Conservation (phyloP, 2,797 vertebrate genomes). For the Meda fulgida region DNA sequence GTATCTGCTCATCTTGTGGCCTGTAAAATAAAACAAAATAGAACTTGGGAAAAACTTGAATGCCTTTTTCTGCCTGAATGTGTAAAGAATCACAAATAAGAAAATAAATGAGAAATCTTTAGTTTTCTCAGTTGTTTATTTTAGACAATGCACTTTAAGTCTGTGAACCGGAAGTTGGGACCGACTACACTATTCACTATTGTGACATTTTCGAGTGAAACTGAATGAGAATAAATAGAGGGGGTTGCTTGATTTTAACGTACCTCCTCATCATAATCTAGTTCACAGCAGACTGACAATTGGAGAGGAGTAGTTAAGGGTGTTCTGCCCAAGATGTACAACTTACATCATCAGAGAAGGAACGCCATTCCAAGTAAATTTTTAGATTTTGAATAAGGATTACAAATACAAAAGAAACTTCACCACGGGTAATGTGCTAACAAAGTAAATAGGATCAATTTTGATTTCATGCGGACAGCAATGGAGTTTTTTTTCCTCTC, state of each 20-base stretch:
- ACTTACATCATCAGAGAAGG: not conserved
- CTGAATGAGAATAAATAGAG: not conserved
- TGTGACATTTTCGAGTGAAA: not conserved
- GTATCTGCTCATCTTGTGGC: slow-evolving; percentile 83
- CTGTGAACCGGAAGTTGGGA: not conserved
- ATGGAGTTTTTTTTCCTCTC: not conserved
- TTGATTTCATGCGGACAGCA: not conserved
- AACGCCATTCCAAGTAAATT: not conserved
- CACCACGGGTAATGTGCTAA: not conserved
- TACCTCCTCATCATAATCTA: not conserved
- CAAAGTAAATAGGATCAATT: not conserved
- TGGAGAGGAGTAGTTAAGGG: not conserved
- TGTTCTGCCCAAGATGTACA: not conserved
- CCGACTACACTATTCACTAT: too few species aligned
- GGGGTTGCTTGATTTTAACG: not conserved
- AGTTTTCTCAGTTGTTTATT: not conserved
- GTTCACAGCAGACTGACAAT: not conserved
- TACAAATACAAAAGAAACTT: not conserved
- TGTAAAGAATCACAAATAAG: not conserved
- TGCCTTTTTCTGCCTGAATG: slow-evolving; percentile 46
- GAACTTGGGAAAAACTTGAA: slow-evolving; percentile 54
- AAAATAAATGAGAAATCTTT: not conserved
- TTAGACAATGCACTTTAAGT: not conserved
- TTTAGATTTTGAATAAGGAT: not conserved
- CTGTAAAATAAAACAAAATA: slow-evolving; percentile 78